Evolutionary conservation across 2,113 vertebrate genomes (phyloP).

Genomic region (Thomomys bottae): DNA sequence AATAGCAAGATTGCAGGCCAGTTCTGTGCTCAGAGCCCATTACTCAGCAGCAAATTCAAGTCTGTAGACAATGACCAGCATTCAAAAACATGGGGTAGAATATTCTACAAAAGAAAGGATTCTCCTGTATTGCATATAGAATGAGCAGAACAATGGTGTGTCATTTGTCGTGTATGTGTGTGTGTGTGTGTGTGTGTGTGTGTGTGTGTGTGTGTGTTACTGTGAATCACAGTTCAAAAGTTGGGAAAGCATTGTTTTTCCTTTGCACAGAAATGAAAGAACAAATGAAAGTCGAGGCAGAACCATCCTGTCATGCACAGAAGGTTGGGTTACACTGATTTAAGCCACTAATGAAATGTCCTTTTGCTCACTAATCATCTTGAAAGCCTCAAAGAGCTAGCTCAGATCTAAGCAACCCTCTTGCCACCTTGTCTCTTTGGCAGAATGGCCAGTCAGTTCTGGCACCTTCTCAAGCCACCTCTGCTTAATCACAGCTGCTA

Average conservation of each 20-base stretch:
- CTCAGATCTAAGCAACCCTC: constrained; percentile 55
- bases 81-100: neutral
- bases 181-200: neutral
- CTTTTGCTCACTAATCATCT: constrained; percentile 80
- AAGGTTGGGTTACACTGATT: constrained; percentile 60
- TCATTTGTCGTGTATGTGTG: neutral
- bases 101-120: neutral
- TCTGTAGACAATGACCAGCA: neutral
- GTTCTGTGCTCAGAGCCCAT: neutral
- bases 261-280: constrained; percentile 72
- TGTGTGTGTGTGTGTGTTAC: neutral
- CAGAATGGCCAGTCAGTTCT: constrained; percentile 73
- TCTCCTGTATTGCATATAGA: neutral
- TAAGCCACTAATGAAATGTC: constrained; percentile 75
- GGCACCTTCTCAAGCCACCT: constrained; percentile 72
- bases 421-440: constrained; percentile 60
- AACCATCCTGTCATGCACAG: constrained; percentile 47
- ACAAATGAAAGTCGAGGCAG: constrained; percentile 32
- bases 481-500: constrained; percentile 65
- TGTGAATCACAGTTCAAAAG: neutral
- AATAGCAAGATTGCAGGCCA: neutral
- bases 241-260: neutral
- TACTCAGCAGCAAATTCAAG: neutral
- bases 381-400: constrained; percentile 80
- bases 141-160: neutral